Evolutionary conservation across 2,888 invertebrate species (phyloP).

Genomic region (Coleophora flavipennella): DNA sequence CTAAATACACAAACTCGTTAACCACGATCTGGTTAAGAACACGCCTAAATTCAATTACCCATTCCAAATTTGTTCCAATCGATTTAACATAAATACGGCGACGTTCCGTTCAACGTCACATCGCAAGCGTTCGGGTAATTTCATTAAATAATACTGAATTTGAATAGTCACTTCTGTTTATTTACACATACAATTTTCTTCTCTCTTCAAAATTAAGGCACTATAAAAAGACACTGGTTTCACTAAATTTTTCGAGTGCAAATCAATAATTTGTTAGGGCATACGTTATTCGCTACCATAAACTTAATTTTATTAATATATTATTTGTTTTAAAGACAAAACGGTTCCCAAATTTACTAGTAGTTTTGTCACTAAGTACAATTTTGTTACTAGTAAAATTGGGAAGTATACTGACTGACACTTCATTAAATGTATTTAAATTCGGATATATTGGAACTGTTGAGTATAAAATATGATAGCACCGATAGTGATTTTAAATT

Average conservation of each 20-base stretch:
- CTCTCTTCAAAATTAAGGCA: conserved; percentile 5
- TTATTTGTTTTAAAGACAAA: conserved; percentile 52
- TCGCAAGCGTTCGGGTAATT: neutral
- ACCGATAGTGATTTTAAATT: conserved; percentile 20
- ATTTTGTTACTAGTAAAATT: conserved; percentile 42
- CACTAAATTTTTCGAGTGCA: conserved; percentile 23
- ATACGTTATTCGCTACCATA: conserved; percentile 51
- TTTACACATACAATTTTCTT: neutral
- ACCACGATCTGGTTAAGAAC: conserved; percentile 36
- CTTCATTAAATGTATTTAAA: conserved; percentile 24
- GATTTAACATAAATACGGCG: neutral
- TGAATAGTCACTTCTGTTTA: conserved; percentile 1
- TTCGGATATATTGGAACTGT: neutral
- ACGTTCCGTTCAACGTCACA: neutral
- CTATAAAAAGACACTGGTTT: conserved; percentile 20
- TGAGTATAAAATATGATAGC: conserved; percentile 15
- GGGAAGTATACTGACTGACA: conserved; percentile 35
- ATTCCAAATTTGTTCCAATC: conserved; percentile 1
- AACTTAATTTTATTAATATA: conserved; percentile 37
- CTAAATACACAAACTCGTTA: conserved; percentile 1
- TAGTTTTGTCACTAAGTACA: conserved; percentile 22
- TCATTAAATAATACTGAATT: conserved; percentile 9
- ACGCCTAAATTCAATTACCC: conserved; percentile 15
- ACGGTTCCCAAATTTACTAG: conserved; percentile 48
- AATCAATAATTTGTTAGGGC: conserved; percentile 49